These are phyloP conservation scores for Melanotaenia trifasciata DNA, from an alignment of 2,797 vertebrate genomes.

Conservation along the genomic window DNA sequence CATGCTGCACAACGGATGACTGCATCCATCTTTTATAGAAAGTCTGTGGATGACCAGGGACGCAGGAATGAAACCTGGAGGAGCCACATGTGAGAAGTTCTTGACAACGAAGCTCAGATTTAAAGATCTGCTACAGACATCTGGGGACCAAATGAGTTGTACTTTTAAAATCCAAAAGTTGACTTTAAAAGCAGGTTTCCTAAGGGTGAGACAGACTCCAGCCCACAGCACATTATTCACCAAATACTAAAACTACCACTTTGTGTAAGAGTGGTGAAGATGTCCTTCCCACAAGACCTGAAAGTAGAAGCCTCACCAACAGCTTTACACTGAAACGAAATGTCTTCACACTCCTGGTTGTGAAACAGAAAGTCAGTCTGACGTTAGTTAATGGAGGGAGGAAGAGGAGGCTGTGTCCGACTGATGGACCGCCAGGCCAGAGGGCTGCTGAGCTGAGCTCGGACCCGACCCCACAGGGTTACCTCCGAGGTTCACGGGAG, in stretches of 20 bases:
- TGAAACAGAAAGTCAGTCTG: slow-evolving; percentile 7
- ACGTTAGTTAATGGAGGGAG: slow-evolving; percentile 86
- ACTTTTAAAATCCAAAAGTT: too few species aligned
- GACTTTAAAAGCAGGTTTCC: too few species aligned
- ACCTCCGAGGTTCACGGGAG: slow-evolving; percentile 77
- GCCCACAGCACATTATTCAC: neutral
- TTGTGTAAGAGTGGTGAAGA: too few species aligned
- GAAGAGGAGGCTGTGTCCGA: slow-evolving; percentile 88
- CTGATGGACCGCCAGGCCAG: slow-evolving; percentile 88
- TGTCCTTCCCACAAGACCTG: too few species aligned
- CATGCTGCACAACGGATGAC: too few species aligned
- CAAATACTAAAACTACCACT: too few species aligned
- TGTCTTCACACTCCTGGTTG: neutral
- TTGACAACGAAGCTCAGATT: neutral
- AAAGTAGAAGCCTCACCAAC: neutral
- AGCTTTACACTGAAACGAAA: neutral
- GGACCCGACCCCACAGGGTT: slow-evolving; percentile 46
- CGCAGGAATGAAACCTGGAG: slow-evolving; percentile 21
- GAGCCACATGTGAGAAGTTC: slow-evolving; percentile 3
- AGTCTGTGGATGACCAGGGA: neutral
- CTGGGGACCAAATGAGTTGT: neutral
- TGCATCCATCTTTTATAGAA: neutral
- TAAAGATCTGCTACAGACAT: slow-evolving; percentile 1
- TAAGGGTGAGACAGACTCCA: slow-evolving; percentile 7
- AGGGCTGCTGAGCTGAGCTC: slow-evolving; percentile 81